Base-by-base conservation (phyloP, 2,888 invertebrate species). In the Drosophila cognata region DNA sequence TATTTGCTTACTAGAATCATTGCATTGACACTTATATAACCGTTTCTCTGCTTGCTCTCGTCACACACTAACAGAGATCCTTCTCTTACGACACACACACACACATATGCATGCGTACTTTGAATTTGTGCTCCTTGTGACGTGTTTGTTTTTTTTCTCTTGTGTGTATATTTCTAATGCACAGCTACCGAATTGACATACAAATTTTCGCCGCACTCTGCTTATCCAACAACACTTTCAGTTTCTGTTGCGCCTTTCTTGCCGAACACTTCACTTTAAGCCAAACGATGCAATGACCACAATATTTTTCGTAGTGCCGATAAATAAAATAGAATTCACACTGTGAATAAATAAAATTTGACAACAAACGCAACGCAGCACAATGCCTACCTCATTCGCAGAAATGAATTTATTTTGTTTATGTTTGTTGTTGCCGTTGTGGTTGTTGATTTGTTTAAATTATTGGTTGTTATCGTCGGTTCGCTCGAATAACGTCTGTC, bases 11-110 rank as follows among this genome's bases (percentile, higher is more conserved):
- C 76, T 61, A 75, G 36, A 64, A 75, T 50, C 51, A 53, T 59
- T 75, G 58, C 64, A 70, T 66, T 52, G 48, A 55, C 38, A 48
- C 56, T 78, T 78, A 81, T 81, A 78, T 78, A 78, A 78, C 58
- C 55, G 59, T 46, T 57, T 46, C 50, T 33, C 33, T 33, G 33
- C 33, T 43, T 53, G 58, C 56, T 41, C 59, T 53, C 58, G 53
- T n/a, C 28, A 31, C 21, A 35, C 35, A 50, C 33, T 36, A 38
- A 46, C 29, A 21, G 29, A 73, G 52, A 81, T 78, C 77, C 77
- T 77, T 78, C 53, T 59, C 76, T 61, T 71, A 77, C 41, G 57
- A 25, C 46, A 48, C 53, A 29, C 16, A 70, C n/a, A 28, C 38
- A 29, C 21, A 38, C 35, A 25, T 31, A 46, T 5, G 31, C 35